A percentile compares a stretch with the other conserved stretches of the same genome.
Conservation (phyloP, 2,113 vertebrate species). For the Calcarius ornatus region DNA sequence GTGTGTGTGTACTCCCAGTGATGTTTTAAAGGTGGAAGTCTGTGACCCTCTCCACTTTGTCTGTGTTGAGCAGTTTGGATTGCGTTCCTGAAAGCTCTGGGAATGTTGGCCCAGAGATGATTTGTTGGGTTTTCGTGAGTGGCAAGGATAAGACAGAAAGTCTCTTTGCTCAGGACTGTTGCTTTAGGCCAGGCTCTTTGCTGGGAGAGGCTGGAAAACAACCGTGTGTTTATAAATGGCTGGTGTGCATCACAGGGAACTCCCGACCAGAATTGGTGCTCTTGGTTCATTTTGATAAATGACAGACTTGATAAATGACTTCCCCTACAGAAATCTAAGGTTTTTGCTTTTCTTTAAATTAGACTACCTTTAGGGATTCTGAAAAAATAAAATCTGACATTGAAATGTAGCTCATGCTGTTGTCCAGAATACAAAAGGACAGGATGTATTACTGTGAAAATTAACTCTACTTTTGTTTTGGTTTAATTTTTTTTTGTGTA, state of each 20-base stretch:
- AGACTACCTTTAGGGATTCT: background rate
- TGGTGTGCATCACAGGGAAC: background rate
- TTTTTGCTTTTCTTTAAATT: background rate
- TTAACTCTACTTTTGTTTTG: background rate
- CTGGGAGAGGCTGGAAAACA: background rate
- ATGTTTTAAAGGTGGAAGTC: background rate
- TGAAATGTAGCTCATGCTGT: background rate
- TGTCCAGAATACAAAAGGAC: background rate
- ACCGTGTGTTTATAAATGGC: background rate
- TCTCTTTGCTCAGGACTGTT: background rate
- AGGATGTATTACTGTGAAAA: background rate
- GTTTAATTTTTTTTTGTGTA: background rate
- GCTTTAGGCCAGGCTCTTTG: background rate
- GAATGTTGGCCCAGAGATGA: background rate
- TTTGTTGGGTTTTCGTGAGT: background rate
- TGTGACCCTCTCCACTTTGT: rapidly evolving
- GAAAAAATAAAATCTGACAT: background rate
- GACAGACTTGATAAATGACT: background rate
- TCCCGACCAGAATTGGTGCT: background rate
- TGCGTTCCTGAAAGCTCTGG: background rate
- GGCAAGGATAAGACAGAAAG: background rate
- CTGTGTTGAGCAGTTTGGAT: background rate
- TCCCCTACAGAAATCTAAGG: background rate
- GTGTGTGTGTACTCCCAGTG: background rate
- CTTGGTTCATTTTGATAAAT: background rate